Evolutionary conservation across 2,113 vertebrate species (phyloP), one percentile per base, ranked within the genome.

Genomic region (Brachyhypopomus occidentalis): DNA sequence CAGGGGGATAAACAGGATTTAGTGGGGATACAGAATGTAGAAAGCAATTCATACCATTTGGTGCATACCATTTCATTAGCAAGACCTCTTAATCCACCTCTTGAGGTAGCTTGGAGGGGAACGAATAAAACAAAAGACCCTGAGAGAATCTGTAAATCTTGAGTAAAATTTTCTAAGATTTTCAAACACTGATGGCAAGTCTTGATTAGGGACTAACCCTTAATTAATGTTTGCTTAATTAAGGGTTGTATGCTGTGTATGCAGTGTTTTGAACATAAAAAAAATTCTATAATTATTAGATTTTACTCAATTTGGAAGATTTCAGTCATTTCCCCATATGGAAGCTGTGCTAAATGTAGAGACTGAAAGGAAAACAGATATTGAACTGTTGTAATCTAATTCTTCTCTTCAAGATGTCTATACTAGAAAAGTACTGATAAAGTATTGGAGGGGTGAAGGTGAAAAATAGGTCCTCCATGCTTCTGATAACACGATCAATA

Each of bases 1-100:
- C 63, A 73, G 5, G 30, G 58, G 70, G 63, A 74, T 69, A 58
- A 30, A n/a, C 14, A 63, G 36, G 17, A 38, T 38, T 59, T 69
- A 75, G 36, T 22, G 30, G 22, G 27, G 9, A 75, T 34, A 16
- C 9, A 34, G 71, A 25, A 5, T 38, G 30, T 19, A 52, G 34
- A 83, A 58, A 74, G 36, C 55, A 23, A 45, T 79, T 19, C 58
- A 70, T 70, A 59, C 63, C 62, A 78, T 9, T 70, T 67, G 69
- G 55, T 52, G 36, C n/a, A 60, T 25, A 45, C 45, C 41, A 72
- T 77, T 80, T 79, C 27, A 84, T 84, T 84, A 76, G 70, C 48
- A 67, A 74, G 36, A 36, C 72, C 30, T 58, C 17, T 58, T 66
- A 67, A 67, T 60, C 20, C 36, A 75, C 71, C 77, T 34, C 72